Evolutionary conservation across 2,888 invertebrate genomes (phyloP).

Genomic region (Mesoligia furuncula): DNA sequence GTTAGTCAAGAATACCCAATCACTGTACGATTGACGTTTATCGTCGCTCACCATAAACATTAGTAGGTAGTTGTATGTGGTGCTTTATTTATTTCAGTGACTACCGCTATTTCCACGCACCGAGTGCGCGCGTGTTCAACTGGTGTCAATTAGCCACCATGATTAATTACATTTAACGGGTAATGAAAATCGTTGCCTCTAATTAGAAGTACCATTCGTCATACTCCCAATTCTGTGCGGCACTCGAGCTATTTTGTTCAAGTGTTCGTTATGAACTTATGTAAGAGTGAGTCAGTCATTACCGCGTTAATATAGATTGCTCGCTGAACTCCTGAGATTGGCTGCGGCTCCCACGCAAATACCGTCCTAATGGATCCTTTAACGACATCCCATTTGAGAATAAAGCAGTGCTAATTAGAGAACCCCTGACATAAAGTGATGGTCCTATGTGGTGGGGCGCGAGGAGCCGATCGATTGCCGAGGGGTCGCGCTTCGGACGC

Average conservation of each 20-base stretch:
- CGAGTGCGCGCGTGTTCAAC: constrained; percentile 33
- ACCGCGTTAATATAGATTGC: constrained; percentile 50
- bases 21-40: constrained; percentile 73
- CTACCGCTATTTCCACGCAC: constrained; percentile 30
- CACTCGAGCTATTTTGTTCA: constrained; percentile 29
- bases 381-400: constrained; percentile 73
- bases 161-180: constrained; percentile 65
- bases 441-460: constrained; percentile 43
- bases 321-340: constrained; percentile 58
- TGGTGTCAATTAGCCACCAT: constrained; percentile 63
- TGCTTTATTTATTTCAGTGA: constrained; percentile 63
- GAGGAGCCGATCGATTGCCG: constrained; percentile 59
- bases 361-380: constrained; percentile 69
- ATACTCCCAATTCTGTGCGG: constrained; percentile 29
- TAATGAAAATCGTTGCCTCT: constrained; percentile 54
- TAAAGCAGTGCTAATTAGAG: constrained; percentile 75
- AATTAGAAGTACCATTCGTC: constrained; percentile 54
- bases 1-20: constrained; percentile 64
- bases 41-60: constrained; percentile 69
- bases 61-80: constrained; percentile 61
- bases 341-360: constrained; percentile 63
- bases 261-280: constrained; percentile 42
- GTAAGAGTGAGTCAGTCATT: constrained; percentile 60
- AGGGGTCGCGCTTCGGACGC: constrained; percentile 55
- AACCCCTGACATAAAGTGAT: constrained; percentile 61